phyloP scores from a whole-genome alignment of 1,140 invertebrate species.

The Drosophila subpulchrella region DNA sequence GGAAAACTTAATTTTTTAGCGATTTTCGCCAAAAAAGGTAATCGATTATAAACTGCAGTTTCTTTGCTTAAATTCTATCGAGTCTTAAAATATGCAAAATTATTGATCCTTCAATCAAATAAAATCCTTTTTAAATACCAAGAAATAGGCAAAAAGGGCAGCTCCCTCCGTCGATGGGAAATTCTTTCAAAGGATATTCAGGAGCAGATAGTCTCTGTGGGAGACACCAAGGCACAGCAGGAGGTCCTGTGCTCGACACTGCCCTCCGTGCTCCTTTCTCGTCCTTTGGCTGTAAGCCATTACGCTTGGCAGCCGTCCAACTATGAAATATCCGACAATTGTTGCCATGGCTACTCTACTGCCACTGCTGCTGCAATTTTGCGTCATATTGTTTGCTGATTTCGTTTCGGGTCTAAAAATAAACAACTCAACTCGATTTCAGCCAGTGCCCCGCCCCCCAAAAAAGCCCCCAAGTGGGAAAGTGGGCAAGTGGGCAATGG shows the following conservation, averaged over 20 bases:
- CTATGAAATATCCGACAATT: slow-evolving; percentile 50
- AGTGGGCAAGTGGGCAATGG: not conserved
- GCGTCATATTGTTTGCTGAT: slow-evolving; percentile 76
- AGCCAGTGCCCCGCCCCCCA: not conserved
- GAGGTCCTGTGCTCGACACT: not conserved
- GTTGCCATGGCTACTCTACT: slow-evolving; percentile 47
- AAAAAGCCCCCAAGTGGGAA: not conserved
- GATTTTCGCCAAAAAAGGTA: too few relatives aligned
- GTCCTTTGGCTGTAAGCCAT: slow-evolving; percentile 28
- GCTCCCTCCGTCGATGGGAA: not conserved
- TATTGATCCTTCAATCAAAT: slow-evolving; percentile 9
- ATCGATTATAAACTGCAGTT: too few relatives aligned
- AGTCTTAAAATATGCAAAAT: not conserved
- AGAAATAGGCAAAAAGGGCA: not conserved
- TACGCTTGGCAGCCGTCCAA: slow-evolving; percentile 69
- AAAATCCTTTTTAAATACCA: not conserved
- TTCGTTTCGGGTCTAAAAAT: slow-evolving; percentile 71
- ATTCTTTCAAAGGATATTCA: slow-evolving; percentile 43
- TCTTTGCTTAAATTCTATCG: not conserved
- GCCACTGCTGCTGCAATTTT: slow-evolving; percentile 67
- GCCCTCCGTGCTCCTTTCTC: slow-evolving; percentile 1
- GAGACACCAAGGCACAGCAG: slow-evolving; percentile 21
- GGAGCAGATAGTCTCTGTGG: slow-evolving; percentile 6
- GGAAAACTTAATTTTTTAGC: too few relatives aligned
- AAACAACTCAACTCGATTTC: slow-evolving; percentile 40